phyloP scores from a whole-genome alignment of 1,140 invertebrate species.

The Drosophila sucinea region DNA sequence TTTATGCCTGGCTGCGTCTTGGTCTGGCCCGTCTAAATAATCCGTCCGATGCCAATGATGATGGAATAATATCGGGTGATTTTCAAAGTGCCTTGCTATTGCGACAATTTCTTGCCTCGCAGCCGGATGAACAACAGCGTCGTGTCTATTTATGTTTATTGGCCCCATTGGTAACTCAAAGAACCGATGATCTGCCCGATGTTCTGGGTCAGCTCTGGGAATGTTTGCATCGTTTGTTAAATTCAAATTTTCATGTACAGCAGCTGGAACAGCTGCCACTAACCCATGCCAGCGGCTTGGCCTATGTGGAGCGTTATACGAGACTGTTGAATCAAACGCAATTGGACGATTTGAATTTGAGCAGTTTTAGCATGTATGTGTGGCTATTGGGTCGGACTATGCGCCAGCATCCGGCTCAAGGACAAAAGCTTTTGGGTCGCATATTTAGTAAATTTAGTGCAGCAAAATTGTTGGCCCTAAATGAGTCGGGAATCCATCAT shows the following conservation, averaged over 20 bases:
- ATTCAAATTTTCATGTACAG: slow-evolving; percentile 56
- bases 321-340: slow-evolving; percentile 41
- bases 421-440: slow-evolving; percentile 74
- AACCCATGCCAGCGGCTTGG: slow-evolving; percentile 53
- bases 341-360: slow-evolving; percentile 69
- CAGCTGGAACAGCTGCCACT: slow-evolving; percentile 62
- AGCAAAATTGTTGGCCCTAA: slow-evolving; percentile 73
- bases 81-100: slow-evolving; percentile 39
- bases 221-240: slow-evolving; percentile 74
- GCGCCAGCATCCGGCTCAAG: slow-evolving; percentile 37
- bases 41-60: not conserved
- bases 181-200: slow-evolving; percentile 43
- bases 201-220: slow-evolving; percentile 78
- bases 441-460: slow-evolving; percentile 80
- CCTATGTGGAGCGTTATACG: slow-evolving; percentile 70
- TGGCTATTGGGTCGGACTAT: slow-evolving; percentile 69
- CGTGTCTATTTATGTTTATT: slow-evolving; percentile 64
- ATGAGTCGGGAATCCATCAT: slow-evolving; percentile 80
- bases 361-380: slow-evolving; percentile 70
- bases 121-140: slow-evolving; percentile 73
- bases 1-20: slow-evolving; percentile 63
- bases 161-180: slow-evolving; percentile 61
- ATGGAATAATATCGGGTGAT: not conserved
- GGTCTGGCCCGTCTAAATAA: slow-evolving; percentile 37
- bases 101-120: slow-evolving; percentile 61